Evolutionary conservation across 2,113 vertebrate genomes (phyloP), one percentile per base, ranked within the genome.

Genomic region (Hirundichthys speculiger): DNA sequence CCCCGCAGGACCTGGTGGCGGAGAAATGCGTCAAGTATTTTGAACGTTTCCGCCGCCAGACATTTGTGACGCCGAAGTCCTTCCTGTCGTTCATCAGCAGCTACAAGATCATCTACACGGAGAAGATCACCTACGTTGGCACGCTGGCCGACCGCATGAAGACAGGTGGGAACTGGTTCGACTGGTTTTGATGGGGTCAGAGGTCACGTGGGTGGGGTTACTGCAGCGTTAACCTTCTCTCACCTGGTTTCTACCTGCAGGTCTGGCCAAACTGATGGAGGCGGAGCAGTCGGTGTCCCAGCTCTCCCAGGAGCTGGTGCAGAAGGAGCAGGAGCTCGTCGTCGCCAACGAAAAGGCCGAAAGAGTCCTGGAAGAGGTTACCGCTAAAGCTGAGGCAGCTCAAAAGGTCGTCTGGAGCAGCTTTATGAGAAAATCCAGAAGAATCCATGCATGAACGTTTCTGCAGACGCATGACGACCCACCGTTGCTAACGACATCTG

Each of bases 291-390:
- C 95, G 38, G 90, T 95, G 45, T 92, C 79, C 50, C 85, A 91
- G 10, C 85, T 95, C 1, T 91, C 93, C 13, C 77, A 92, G 75
- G 90, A 94, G 4, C 66, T 95, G 18, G 79, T 90, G 0, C 0
- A 94, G 41, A 96, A 95, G 63, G 94, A 96, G 85, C 94, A 94
- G 67, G 95, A 96, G 63, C 57, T 96, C 54, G 94, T 90, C 12
- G 30, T 94, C 59, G 94, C 94, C 40, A 94, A 94, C 12, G 0
- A 77, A 59, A 96, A 93, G 83, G 94, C 95, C 74, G 93, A 96
- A 67, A 87, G 94, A 89, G 95, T 90, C 5, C 27, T 22, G 40
- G 15, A 38, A 13, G 10, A 15, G 21, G 39, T 9, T 5, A 10
- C 24, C 14, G 18, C 2, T 2, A 6, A 0, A 38, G 1, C 13